Evolutionary conservation across 2,113 vertebrate species (phyloP).

Genomic region (Chrysochloris asiatica): DNA sequence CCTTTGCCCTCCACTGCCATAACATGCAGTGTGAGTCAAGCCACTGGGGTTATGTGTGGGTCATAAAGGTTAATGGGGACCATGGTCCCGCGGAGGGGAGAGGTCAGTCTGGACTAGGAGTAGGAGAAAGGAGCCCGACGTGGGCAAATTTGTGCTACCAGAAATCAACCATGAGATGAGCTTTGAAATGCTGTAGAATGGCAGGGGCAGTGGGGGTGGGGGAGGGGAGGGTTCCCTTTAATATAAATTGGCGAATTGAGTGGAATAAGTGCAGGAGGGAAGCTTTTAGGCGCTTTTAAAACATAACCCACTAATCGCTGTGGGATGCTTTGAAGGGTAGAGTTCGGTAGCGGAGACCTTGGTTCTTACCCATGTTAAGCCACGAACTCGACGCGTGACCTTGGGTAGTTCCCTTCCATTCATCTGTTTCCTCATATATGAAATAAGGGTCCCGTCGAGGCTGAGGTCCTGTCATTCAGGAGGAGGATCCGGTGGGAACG

Average conservation of each 20-base stretch:
- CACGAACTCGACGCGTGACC: conserved; percentile 41
- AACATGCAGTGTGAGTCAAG: not conserved
- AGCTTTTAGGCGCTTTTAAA: not conserved
- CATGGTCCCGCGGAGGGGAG: not conserved
- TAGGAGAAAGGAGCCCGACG: not conserved
- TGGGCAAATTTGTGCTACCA: not conserved
- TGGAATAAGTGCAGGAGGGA: conserved; percentile 23
- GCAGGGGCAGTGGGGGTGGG: not conserved
- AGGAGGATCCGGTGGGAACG: not conserved
- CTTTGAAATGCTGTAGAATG: too few species aligned
- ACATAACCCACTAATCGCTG: not conserved
- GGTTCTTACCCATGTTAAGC: conserved; percentile 19
- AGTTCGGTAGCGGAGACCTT: not conserved
- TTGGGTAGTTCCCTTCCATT: conserved; percentile 36
- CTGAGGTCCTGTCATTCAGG: not conserved
- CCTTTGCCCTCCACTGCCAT: not conserved
- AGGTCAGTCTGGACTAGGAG: not conserved
- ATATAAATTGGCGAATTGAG: not conserved
- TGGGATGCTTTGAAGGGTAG: not conserved
- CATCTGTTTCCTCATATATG: conserved; percentile 15
- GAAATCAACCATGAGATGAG: not conserved
- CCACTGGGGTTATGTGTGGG: not conserved
- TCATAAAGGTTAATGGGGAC: conserved; percentile 45
- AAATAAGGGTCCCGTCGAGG: not conserved
- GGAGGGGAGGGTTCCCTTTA: not conserved